These are phyloP conservation scores for Tauraco erythrolophus DNA, from an alignment of 2,113 vertebrate genomes.

Conservation along the genomic window DNA sequence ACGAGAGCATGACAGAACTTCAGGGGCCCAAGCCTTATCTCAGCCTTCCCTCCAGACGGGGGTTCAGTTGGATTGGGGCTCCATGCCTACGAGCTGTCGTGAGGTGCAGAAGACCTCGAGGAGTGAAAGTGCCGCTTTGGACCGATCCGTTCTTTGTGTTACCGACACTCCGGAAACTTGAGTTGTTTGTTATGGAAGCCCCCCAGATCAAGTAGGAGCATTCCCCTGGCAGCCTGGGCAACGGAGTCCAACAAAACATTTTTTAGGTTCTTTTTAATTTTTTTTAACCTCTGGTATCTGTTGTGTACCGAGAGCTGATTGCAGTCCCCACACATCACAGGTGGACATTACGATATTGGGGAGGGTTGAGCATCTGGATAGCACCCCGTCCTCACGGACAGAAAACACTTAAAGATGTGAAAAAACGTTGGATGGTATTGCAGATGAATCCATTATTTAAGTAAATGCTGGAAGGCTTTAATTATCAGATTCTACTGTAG, in stretches of 20 bases:
- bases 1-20: conserved; percentile 73
- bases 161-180: conserved; percentile 46
- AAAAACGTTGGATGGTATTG: conserved; percentile 54
- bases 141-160: conserved; percentile 40
- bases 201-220: conserved; percentile 78
- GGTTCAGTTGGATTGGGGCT: conserved; percentile 78
- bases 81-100: conserved; percentile 62
- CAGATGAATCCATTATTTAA: conserved; percentile 52
- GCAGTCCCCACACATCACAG: conserved; percentile 67
- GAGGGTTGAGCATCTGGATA: conserved; percentile 49
- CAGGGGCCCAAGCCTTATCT: conserved; percentile 84
- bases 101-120: conserved; percentile 69
- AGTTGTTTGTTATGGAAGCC: conserved; percentile 63
- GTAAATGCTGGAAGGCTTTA: conserved; percentile 48
- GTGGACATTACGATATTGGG: conserved; percentile 32
- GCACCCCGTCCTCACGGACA: conserved; percentile 51
- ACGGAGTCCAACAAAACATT: conserved; percentile 83
- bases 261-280: conserved; percentile 86
- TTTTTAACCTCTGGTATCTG: conserved; percentile 81
- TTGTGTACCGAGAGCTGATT: conserved; percentile 77
- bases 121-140: conserved; percentile 59
- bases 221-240: conserved; percentile 84
- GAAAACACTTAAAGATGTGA: conserved; percentile 47
- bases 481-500: conserved; percentile 21
- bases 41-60: conserved; percentile 78